These are phyloP conservation scores for Eupithecia inturbata DNA, from an alignment of 2,888 invertebrate species.

Conservation along the genomic window DNA sequence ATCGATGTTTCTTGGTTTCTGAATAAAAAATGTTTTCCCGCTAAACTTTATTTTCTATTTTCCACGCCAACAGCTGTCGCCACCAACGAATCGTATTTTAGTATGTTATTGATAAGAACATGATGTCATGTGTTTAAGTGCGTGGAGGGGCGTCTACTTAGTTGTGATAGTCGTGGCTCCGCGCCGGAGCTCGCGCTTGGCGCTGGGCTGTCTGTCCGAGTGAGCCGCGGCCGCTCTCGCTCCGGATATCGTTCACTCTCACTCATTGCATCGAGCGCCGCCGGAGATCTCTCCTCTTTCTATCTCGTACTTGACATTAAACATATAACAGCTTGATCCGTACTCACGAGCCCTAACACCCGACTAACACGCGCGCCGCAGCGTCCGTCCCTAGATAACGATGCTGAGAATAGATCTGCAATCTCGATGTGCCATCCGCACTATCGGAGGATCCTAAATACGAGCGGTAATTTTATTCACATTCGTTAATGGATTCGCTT, in stretches of 20 bases:
- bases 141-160: constrained; percentile 50
- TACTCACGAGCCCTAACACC: constrained; percentile 62
- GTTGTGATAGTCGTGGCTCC: constrained; percentile 27
- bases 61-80: constrained; percentile 58
- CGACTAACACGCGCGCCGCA: constrained; percentile 55
- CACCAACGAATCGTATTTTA: constrained; percentile 27
- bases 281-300: constrained; percentile 29
- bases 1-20: constrained; percentile 58
- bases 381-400: constrained; percentile 48
- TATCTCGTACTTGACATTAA: constrained; percentile 43
- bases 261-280: constrained; percentile 17
- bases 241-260: constrained; percentile 16
- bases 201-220: constrained; percentile 13
- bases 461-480: constrained; percentile 80
- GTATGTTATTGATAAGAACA: constrained; percentile 42
- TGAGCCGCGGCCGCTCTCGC: constrained; percentile 8
- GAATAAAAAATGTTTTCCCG: constrained; percentile 62
- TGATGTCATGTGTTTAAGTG: constrained; percentile 61
- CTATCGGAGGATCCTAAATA: constrained; percentile 73
- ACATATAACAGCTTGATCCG: constrained; percentile 58
- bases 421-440: constrained; percentile 76
- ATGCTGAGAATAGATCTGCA: constrained; percentile 67
- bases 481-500: constrained; percentile 82
- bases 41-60: constrained; percentile 72
- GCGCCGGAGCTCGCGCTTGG: constrained; percentile 16